Evolutionary conservation across 2,797 vertebrate species (phyloP).

Genomic region (Neosilurus mollespiculum): DNA sequence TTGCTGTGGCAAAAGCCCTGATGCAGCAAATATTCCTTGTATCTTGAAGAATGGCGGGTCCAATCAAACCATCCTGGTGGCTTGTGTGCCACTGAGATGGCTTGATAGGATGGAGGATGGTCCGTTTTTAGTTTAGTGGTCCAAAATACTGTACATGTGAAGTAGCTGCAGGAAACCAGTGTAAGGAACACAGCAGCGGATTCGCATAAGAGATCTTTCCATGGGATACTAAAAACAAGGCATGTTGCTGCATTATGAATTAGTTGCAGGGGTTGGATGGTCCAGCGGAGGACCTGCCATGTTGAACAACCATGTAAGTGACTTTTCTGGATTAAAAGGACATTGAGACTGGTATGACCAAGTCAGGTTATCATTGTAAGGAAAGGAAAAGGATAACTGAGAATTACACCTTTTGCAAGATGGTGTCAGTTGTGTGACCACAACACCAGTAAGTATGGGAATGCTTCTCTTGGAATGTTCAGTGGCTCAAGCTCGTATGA

Average conservation of each 20-base stretch:
- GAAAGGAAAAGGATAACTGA: background rate
- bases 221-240: background rate
- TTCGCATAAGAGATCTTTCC: background rate
- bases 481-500: background rate
- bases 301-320: background rate
- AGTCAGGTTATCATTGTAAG: background rate
- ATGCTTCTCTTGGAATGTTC: background rate
- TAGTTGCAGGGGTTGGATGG: background rate
- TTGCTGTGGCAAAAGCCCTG: background rate
- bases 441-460: background rate
- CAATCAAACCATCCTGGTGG: background rate
- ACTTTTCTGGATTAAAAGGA: background rate
- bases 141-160: background rate
- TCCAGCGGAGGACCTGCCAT: background rate
- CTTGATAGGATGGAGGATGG: background rate
- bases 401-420: background rate
- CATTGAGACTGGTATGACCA: background rate
- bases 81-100: background rate
- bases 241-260: background rate
- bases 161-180: background rate
- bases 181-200: background rate
- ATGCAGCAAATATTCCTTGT: background rate
- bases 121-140: background rate
- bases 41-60: background rate
- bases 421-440: background rate